A percentile compares a stretch with the other conserved stretches of the same genome.
These are phyloP conservation scores for Gibbula magus DNA, from an alignment of 2,888 invertebrate genomes.

Conservation along the genomic window DNA sequence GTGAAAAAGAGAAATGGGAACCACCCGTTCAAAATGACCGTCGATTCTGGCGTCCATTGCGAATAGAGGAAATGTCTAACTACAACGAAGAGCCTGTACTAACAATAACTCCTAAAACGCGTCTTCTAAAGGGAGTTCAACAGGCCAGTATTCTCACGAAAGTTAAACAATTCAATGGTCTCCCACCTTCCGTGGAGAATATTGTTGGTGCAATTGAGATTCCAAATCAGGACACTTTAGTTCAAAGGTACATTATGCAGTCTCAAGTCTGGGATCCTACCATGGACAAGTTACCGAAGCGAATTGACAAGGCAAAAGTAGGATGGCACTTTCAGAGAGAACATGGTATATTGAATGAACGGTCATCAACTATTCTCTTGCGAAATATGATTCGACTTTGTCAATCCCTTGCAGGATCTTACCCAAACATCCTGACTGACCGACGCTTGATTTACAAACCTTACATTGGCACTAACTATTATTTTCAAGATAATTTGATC, in stretches of 20 bases:
- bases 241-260: conserved; percentile 72
- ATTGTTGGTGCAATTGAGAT: conserved; percentile 55
- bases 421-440: conserved; percentile 52
- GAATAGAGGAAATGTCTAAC: conserved; percentile 45
- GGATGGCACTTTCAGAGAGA: conserved; percentile 78
- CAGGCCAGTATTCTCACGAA: conserved; percentile 91
- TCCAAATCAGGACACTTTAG: conserved; percentile 52
- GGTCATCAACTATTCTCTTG: conserved; percentile 43
- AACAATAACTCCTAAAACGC: conserved; percentile 24
- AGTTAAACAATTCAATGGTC: conserved; percentile 76
- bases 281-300: conserved; percentile 85
- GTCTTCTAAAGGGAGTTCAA: conserved; percentile 78
- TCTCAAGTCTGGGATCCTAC: conserved; percentile 81
- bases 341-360: conserved; percentile 80
- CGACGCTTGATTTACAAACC: conserved; percentile 49
- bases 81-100: conserved; percentile 81
- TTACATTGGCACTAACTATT: conserved; percentile 53
- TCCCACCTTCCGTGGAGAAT: conserved; percentile 64
- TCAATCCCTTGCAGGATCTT: conserved; percentile 48
- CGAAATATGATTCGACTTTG: conserved; percentile 58
- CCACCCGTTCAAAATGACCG: conserved; percentile 48
- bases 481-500: conserved; percentile 54
- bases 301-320: conserved; percentile 83
- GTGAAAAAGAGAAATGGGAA: conserved; percentile 18
- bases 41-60: conserved; percentile 36